A percentile compares a stretch with the other conserved stretches of the same genome.
Conservation (phyloP, 53 echinoderm and acorn worm species). For the Stichopus horrens region DNA sequence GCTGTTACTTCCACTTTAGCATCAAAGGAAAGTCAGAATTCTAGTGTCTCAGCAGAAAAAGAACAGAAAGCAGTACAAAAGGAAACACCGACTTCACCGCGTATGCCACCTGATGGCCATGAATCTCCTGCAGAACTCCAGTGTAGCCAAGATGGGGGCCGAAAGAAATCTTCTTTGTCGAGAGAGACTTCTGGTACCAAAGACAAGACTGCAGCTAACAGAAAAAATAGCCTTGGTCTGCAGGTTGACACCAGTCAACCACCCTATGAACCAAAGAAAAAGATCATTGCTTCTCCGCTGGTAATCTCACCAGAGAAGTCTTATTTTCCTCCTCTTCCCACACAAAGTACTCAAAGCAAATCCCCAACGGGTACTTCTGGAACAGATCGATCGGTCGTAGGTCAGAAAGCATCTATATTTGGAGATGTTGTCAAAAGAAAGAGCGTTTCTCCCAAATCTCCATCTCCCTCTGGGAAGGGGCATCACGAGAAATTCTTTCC, state of each 20-base stretch:
- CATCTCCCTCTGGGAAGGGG: background rate
- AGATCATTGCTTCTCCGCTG: conserved; percentile 27
- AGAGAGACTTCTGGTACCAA: background rate
- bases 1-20: background rate
- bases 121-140: conserved; percentile 73
- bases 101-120: conserved; percentile 92
- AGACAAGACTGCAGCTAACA: background rate
- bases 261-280: conserved; percentile 11
- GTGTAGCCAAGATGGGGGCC: conserved; percentile 16
- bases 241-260: conserved; percentile 7
- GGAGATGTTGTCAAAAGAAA: conserved; percentile 69
- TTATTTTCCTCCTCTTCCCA: conserved; percentile 8
- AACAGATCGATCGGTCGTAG: conserved; percentile 53
- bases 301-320: conserved; percentile 24
- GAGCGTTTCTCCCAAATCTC: conserved; percentile 32
- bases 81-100: conserved; percentile 71
- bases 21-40: no score
- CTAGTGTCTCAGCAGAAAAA: background rate
- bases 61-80: background rate
- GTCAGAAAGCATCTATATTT: conserved; percentile 81
- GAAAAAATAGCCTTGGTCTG: background rate
- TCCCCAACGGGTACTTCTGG: conserved; percentile 7
- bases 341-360: background rate
- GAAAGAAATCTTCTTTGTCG: background rate
- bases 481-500: background rate